Evolutionary conservation across 2,888 invertebrate genomes (phyloP), one percentile per base, ranked within the genome.

Genomic region (Protodeltote pygarga): DNA sequence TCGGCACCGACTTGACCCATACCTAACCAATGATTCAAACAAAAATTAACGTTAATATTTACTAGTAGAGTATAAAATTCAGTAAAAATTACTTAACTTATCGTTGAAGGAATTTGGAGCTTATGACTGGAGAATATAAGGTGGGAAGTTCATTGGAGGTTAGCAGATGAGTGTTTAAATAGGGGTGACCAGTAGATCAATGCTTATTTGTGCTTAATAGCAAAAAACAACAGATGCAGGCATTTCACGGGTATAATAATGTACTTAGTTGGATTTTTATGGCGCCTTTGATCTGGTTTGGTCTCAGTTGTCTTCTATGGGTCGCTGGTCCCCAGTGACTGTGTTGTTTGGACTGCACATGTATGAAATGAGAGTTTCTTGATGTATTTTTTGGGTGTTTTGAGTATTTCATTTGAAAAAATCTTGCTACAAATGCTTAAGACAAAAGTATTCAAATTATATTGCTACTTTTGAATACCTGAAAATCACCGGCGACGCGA

Each of bases 221-320:
- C 81, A 88, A 90, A 82, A 89, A 88, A 79, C 88, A 89, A 87
- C 91, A 92, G 91, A 90, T 92, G 91, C 79, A 90, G 79, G 75
- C 87, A 89, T 91, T 92, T 91, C 89, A 92, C 89, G 89, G 90
- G 85, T 89, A 87, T 89, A 87, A 88, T 91, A 90, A 90, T 85
- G 85, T 88, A 83, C 89, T 91, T 90, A 90, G 84, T 71, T 71
- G 87, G 88, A 88, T 88, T 89, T 89, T 79, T 82, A 80, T 79
- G 80, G 83, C 74, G 79, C 74, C 89, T 90, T 91, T 91, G 90
- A 92, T 89, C 85, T 87, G 75, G 48, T 46, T 64, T 50, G 63
- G 71, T 68, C 73, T 68, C 71, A 58, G 75, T 75, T 77, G 74
- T 74, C 73, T 57, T 41, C 50, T 46, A 33, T 21, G 41, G 44